Conservation (phyloP, 2,113 vertebrate genomes). For the Aepyceros melampus region DNA sequence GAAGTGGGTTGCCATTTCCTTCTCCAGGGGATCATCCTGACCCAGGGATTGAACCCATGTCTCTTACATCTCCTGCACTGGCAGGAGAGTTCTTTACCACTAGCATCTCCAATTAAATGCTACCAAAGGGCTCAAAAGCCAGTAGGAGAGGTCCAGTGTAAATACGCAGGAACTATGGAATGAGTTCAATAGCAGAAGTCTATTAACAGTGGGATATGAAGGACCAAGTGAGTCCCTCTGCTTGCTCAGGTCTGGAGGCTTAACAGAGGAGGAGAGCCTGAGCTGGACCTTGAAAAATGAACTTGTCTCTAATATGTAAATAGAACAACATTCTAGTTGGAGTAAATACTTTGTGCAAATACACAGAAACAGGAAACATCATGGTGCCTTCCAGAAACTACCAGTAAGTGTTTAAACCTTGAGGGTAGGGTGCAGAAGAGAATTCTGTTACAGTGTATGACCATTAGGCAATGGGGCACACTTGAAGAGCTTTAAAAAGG, state of each 20-base stretch:
- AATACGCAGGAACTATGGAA: not conserved
- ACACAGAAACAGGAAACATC: not conserved
- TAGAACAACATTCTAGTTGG: not conserved
- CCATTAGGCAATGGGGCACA: not conserved
- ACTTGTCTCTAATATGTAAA: not conserved
- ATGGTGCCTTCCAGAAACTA: not conserved
- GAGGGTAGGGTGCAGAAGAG: not conserved
- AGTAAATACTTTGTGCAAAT: not conserved
- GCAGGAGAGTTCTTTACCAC: not conserved
- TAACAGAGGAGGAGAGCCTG: not conserved
- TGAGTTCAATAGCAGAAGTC: not conserved
- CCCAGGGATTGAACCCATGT: not conserved
- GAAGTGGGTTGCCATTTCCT: not conserved
- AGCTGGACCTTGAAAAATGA: not conserved
- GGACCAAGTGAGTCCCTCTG: not conserved
- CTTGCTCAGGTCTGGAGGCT: not conserved
- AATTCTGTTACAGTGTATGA: not conserved
- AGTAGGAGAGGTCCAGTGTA: not conserved
- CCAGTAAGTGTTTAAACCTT: not conserved
- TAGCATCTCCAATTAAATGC: not conserved
- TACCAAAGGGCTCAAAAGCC: not conserved
- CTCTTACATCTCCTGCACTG: not conserved
- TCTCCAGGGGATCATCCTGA: not conserved
- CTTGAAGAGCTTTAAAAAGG: not conserved
- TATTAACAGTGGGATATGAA: not conserved